Conservation (phyloP, 2,888 invertebrate species). For the Acholoe squamosa region DNA sequence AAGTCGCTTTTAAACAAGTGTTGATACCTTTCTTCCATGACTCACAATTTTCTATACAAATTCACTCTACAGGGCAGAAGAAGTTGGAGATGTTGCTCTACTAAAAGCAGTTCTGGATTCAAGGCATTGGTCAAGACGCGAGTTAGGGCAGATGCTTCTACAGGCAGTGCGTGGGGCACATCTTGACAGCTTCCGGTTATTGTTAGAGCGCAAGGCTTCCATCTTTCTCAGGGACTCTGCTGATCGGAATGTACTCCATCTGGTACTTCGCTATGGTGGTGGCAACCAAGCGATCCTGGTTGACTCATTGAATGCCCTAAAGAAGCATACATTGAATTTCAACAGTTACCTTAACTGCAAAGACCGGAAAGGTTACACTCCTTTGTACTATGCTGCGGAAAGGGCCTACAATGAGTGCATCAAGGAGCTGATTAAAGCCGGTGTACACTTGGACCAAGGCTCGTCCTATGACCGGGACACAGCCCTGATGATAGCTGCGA, state of each 20-base stretch:
- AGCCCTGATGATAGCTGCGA: slow-evolving; percentile 57
- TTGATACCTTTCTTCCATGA: not conserved
- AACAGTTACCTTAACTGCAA: slow-evolving; percentile 42
- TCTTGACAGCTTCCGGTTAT: slow-evolving; percentile 41
- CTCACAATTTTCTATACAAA: not conserved
- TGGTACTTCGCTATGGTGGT: slow-evolving; percentile 55
- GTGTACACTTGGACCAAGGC: slow-evolving; percentile 43
- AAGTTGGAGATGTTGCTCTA: not conserved
- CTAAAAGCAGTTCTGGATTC: slow-evolving; percentile 13
- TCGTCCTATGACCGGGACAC: slow-evolving; percentile 60
- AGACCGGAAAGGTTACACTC: slow-evolving; percentile 60
- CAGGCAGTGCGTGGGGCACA: slow-evolving; percentile 14
- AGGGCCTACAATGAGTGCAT: slow-evolving; percentile 39
- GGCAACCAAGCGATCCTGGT: slow-evolving; percentile 42
- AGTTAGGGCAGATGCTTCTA: slow-evolving; percentile 33
- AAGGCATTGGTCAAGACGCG: slow-evolving; percentile 28
- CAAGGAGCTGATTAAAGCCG: slow-evolving; percentile 34
- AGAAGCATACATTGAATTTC: not conserved
- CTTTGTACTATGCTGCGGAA: slow-evolving; percentile 60
- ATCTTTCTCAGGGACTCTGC: slow-evolving; percentile 25
- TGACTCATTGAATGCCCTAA: not conserved
- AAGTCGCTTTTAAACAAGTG: not conserved
- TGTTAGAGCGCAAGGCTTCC: slow-evolving; percentile 28
- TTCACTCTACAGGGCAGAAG: not conserved
- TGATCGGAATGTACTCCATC: slow-evolving; percentile 58